Evolutionary conservation across 2,888 invertebrate genomes (phyloP).

Genomic region (Andrena haemorrhoa): DNA sequence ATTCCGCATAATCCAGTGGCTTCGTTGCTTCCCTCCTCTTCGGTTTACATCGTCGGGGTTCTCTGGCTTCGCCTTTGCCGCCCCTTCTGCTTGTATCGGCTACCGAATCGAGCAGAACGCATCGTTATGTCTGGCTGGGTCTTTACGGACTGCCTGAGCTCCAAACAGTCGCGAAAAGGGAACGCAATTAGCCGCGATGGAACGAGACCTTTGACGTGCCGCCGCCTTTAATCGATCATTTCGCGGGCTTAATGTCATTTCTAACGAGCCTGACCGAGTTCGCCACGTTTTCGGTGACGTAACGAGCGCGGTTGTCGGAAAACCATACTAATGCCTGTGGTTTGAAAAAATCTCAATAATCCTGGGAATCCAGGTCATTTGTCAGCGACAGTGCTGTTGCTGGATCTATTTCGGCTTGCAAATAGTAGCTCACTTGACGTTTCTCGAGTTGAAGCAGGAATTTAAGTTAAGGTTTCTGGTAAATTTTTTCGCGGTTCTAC

Average conservation of each 20-base stretch:
- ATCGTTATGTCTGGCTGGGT: constrained; percentile 7
- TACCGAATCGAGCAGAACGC: constrained; percentile 19
- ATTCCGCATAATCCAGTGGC: constrained; percentile 21
- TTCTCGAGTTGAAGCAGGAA: no score
- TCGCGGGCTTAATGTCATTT: constrained; percentile 36
- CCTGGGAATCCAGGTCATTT: no score
- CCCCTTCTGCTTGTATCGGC: not conserved
- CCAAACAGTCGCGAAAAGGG: constrained; percentile 18
- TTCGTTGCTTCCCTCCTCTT: not conserved
- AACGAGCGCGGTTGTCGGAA: not conserved
- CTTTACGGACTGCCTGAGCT: constrained; percentile 9
- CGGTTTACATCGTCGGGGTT: not conserved
- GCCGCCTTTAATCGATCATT: constrained; percentile 57
- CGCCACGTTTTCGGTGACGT: not conserved
- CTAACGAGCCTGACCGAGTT: constrained; percentile 21
- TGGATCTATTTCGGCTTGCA: no score
- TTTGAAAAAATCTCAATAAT: not conserved
- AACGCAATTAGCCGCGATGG: constrained; percentile 49
- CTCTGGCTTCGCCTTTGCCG: constrained; percentile 13
- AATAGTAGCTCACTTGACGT: no score
- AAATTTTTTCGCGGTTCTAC: no score
- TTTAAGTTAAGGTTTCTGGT: no score
- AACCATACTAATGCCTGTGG: not conserved
- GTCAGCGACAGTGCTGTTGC: no score
- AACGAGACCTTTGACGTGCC: constrained; percentile 54